Base-by-base conservation (phyloP, 2,797 vertebrate species). In the Zalophus californianus region DNA sequence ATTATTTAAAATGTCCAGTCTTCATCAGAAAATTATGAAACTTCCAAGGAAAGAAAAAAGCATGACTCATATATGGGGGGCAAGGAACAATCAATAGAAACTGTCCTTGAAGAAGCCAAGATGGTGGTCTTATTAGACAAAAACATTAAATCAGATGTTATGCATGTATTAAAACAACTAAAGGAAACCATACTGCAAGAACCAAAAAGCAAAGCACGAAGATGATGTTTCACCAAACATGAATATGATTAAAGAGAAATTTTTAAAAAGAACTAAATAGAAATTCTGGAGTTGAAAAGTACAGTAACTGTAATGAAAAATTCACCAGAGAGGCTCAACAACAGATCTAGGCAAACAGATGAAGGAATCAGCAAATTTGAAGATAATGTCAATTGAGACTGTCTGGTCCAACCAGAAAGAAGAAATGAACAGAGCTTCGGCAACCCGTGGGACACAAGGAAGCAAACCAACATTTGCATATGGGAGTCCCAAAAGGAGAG, bases 1-100 rank as follows among this genome's bases (percentile, higher is more conserved):
- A 80, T 92, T 89, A 92, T 32, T 87, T 54, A 84, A 83, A 70
- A 20, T 79, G 64, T 90, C 79, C 25, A 50, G 56, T 54, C 91
- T 75, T 91, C 44, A 92, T 27, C 8, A 82, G 21, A 52, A 54
- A 90, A 83, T 58, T 41, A n/a, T 84, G n/a, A 94, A 86, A 50
- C 80, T 41, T 68, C 41, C 44, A 86, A 73, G 32, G 66, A 82
- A 89, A 64, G n/a, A 78, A 73, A 27, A 56, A 77, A 60, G 41
- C 27, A 44, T 13, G 58, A 29, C 14, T 44, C 70, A 27, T 50
- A 54, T 23, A 77, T 70, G 66, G 23, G 27, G 35, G 41, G 8
- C 1, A 32, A 21, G 32, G 52, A 85, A 21, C 38, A 38, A 56
- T 38, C 66, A 54, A 32, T 0, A 66, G 23, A 88, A 38, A 80